Evolutionary conservation across 2,113 vertebrate species (phyloP).

Genomic region (Typhlomys cinereus): DNA sequence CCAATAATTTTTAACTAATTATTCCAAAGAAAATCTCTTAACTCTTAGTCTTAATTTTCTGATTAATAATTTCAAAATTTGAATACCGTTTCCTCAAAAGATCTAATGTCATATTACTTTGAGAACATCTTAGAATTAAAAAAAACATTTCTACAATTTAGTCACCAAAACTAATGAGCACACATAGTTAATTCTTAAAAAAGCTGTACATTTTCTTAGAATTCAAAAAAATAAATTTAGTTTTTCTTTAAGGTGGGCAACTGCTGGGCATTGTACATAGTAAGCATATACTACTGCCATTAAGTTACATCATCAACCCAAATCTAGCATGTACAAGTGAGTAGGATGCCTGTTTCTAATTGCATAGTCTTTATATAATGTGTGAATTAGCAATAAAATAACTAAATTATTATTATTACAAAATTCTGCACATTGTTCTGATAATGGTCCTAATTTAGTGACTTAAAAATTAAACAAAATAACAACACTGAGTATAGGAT

Average conservation of each 20-base stretch:
- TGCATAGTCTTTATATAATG: slow-evolving; percentile 19
- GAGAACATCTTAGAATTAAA: neutral
- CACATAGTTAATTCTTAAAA: slow-evolving; percentile 6
- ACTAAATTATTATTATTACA: neutral
- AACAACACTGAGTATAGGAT: neutral
- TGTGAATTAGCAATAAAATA: neutral
- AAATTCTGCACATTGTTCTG: neutral
- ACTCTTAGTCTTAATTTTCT: slow-evolving; percentile 1
- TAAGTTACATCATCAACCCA: neutral
- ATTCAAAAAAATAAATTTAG: neutral
- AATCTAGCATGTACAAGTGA: slow-evolving; percentile 12
- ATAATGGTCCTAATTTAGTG: neutral
- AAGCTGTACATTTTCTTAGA: neutral
- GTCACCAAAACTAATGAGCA: neutral
- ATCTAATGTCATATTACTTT: neutral
- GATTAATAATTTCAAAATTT: slow-evolving; percentile 7
- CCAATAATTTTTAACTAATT: too few relatives aligned
- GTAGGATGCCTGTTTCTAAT: neutral
- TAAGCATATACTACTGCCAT: neutral
- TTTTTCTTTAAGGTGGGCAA: neutral
- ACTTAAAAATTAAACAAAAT: slow-evolving; percentile 16
- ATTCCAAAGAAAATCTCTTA: too few relatives aligned
- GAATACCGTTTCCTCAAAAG: neutral
- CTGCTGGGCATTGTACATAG: neutral
- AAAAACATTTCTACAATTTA: neutral